Base-by-base conservation (phyloP, 1,140 invertebrate species). In the Aphis gossypii region DNA sequence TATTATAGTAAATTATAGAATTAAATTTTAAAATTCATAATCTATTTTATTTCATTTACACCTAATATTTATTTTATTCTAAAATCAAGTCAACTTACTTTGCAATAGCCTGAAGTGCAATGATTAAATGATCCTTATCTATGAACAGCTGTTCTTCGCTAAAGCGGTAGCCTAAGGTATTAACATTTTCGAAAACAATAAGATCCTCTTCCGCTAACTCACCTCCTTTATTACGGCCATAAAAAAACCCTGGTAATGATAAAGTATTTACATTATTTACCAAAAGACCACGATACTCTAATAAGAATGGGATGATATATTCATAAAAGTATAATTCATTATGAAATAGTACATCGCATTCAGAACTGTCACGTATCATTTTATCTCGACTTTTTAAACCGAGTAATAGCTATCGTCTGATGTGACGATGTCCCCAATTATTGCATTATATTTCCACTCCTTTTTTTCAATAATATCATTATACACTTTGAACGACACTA, bases 251-350 rank as follows among this genome's bases (percentile, higher is more conserved):
- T 21, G 86, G 7, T 30, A 93, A 56, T 0, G 46, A 38, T 1
- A 44, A 41, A 6, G 1, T 2, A 21, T 35, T 21, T 25, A 35
- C 93, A 30, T 14, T 1, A 14, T 84, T 54, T 56, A 14, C 7
- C 20, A 38, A 21, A 7, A 25, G 9, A 0, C 35, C n/a, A 41
- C 30, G 21, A 41, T 11, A 76, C 7, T 14, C 20, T 20, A 54
- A n/a, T 4, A 93, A 30, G 18, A 83, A 89, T 23, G 93, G 92
- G 3, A 94, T 46, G 5, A 94, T 82, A 8, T 48, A 25, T 21
- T 88, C n/a, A 76, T 93, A 94, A 23, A 91, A 44, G 1, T 35
- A n/a, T 48, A 94, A 83, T 60, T 94, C 94, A 25, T 94, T 94
- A 3, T 90, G 82, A 18, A 94, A 94, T n/a, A 86, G 46, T 20